Conservation (phyloP, 2,113 vertebrate species). For the Esox niger region DNA sequence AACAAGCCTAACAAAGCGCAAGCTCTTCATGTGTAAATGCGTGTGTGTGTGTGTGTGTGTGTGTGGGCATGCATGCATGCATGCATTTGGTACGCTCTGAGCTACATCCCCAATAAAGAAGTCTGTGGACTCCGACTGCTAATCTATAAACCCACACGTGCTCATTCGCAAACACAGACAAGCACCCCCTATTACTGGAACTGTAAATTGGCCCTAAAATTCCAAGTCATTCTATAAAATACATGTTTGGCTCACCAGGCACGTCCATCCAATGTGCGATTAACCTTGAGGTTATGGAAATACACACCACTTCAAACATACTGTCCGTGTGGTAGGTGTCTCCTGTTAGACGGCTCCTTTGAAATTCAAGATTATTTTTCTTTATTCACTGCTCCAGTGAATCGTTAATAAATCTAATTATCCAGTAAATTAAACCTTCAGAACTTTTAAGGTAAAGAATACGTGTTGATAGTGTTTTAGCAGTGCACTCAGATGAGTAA, state of each 20-base stretch:
- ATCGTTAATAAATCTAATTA: conserved; percentile 48
- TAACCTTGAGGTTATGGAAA: neutral
- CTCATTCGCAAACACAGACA: no score
- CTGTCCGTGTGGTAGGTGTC: neutral
- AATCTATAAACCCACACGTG: no score
- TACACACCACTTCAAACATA: conserved; percentile 3
- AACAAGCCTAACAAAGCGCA: conserved; percentile 41
- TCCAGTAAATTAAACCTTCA: conserved; percentile 44
- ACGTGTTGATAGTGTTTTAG: conserved; percentile 3
- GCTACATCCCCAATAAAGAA: no score
- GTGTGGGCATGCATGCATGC: neutral
- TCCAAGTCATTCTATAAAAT: no score
- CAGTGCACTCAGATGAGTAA: conserved; percentile 19
- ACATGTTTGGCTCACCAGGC: no score
- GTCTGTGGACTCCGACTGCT: no score
- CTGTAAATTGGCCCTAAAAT: neutral
- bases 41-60: neutral
- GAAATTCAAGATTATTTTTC: neutral
- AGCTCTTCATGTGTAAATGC: conserved; percentile 36
- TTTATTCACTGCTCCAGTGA: conserved; percentile 12
- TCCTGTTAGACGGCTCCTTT: neutral
- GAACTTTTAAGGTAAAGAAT: conserved; percentile 34
- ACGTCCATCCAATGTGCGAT: no score
- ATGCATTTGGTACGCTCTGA: no score
- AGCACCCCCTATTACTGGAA: no score